phyloP scores from a whole-genome alignment of 2,888 invertebrate genomes.

The Lissonota sp. region DNA sequence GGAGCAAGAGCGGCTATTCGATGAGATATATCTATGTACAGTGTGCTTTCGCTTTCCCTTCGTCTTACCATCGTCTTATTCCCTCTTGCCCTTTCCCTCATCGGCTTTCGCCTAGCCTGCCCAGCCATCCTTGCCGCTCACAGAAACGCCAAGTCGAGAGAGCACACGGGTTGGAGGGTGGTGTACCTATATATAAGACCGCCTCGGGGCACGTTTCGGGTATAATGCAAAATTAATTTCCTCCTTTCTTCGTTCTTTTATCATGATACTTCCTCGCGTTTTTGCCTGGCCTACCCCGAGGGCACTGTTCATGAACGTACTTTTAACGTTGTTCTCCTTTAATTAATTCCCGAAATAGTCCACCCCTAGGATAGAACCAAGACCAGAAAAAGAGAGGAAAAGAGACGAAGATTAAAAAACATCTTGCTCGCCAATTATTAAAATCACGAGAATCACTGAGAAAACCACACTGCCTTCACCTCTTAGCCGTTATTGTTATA shows the following conservation, averaged over 20 bases:
- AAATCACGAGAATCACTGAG: slow-evolving; percentile 48
- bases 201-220: slow-evolving; percentile 68
- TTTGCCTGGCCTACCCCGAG: slow-evolving; percentile 62
- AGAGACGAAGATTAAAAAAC: slow-evolving; percentile 20
- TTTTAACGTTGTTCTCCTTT: slow-evolving; percentile 69
- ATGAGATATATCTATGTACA: slow-evolving; percentile 43
- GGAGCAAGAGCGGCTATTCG: slow-evolving; percentile 56
- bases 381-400: slow-evolving; percentile 17
- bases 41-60: slow-evolving; percentile 32
- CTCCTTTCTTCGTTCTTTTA: slow-evolving; percentile 71
- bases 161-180: slow-evolving; percentile 40
- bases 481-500: slow-evolving; percentile 36
- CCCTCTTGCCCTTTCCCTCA: slow-evolving; percentile 18
- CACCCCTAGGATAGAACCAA: slow-evolving; percentile 56
- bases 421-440: slow-evolving; percentile 54
- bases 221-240: slow-evolving; percentile 74
- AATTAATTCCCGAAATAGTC: slow-evolving; percentile 70
- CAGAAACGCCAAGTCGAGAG: slow-evolving; percentile 61
- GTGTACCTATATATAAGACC: slow-evolving; percentile 57
- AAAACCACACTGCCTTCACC: slow-evolving; percentile 9
- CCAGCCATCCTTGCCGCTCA: slow-evolving; percentile 35
- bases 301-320: slow-evolving; percentile 64
- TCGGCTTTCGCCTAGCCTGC: slow-evolving; percentile 42
- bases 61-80: slow-evolving; percentile 44
- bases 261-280: slow-evolving; percentile 67